A percentile compares a stretch with the other conserved stretches of the same genome.
These are phyloP conservation scores for Polylopha cassiicola DNA, from an alignment of 2,888 invertebrate genomes.

Conservation along the genomic window DNA sequence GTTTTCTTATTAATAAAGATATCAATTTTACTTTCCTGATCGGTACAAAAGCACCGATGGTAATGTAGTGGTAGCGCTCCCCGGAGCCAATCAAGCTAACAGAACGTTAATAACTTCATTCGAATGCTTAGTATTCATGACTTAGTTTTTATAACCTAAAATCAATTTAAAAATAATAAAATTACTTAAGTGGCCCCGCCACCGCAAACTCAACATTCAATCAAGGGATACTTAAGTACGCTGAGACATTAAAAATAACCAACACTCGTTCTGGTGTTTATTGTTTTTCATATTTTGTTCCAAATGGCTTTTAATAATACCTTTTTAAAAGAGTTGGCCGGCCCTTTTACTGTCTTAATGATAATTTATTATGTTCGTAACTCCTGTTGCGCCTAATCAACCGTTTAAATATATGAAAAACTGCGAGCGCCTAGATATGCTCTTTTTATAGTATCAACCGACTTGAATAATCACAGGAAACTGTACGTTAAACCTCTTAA, in stretches of 20 bases:
- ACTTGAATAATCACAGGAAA: too few species aligned
- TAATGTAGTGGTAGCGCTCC: too few species aligned
- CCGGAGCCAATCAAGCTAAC: conserved; percentile 11
- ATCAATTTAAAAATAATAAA: conserved; percentile 48
- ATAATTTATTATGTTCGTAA: conserved; percentile 11
- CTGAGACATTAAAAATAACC: conserved; percentile 39
- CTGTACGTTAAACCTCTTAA: too few species aligned
- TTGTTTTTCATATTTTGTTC: conserved; percentile 39
- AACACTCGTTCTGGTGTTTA: conserved; percentile 41
- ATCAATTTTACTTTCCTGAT: too few species aligned
- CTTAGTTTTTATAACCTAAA: conserved; percentile 30
- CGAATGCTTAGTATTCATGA: conserved; percentile 23
- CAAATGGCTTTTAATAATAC: conserved; percentile 49
- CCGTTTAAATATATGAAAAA: too few species aligned
- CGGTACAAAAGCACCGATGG: too few species aligned
- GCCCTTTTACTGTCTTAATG: conserved; percentile 42
- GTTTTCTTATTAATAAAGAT: too few species aligned
- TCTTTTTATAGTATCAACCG: too few species aligned
- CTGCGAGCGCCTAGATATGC: too few species aligned
- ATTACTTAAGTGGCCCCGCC: conserved; percentile 29
- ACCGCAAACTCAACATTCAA: conserved; percentile 43
- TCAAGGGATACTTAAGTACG: conserved; percentile 37
- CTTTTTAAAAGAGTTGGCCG: conserved; percentile 36
- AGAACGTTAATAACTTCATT: conserved; percentile 44
- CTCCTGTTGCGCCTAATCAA: conserved; percentile 1